Conservation (phyloP, 1,140 invertebrate species). For the Dysdera silvatica region DNA sequence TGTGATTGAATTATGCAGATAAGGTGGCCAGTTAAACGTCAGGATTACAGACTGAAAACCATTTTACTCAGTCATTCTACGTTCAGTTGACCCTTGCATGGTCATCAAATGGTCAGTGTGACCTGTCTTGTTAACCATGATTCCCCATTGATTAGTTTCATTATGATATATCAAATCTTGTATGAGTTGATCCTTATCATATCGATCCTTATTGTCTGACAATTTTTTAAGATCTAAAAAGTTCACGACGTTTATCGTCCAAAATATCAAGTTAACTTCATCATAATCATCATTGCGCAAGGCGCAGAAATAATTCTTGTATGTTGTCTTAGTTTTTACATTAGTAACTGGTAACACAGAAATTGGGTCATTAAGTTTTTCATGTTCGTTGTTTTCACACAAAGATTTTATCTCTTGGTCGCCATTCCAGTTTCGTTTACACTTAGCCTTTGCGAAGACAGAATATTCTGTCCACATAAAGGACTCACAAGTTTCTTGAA, state of each 20-base stretch:
- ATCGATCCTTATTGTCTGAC: conserved; percentile 1
- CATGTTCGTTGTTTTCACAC: conserved; percentile 33
- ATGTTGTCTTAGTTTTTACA: conserved; percentile 45
- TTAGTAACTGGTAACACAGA: conserved; percentile 46
- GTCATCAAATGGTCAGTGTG: conserved; percentile 13
- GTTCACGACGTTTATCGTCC: conserved; percentile 12
- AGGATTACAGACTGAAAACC: too few species aligned
- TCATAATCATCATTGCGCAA: conserved; percentile 47
- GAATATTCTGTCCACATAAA: conserved; percentile 45
- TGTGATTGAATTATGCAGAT: conserved; percentile 8
- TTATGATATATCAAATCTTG: conserved; percentile 5
- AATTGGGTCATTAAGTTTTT: conserved; percentile 41
- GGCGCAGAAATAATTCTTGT: conserved; percentile 52
- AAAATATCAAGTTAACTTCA: conserved; percentile 11
- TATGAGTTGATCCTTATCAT: conserved; percentile 16
- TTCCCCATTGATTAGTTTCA: too few species aligned
- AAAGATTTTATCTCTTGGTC: conserved; percentile 34
- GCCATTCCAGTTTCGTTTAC: conserved; percentile 43
- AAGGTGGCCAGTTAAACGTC: too few species aligned
- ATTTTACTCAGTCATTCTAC: too few species aligned
- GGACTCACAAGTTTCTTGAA: conserved; percentile 41
- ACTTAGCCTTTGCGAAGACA: conserved; percentile 47
- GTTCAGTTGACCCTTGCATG: too few species aligned
- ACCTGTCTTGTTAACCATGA: conserved; percentile 7
- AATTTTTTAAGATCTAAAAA: background rate